Conservation (phyloP, 2,888 invertebrate genomes). For the Brenthis hecate region DNA sequence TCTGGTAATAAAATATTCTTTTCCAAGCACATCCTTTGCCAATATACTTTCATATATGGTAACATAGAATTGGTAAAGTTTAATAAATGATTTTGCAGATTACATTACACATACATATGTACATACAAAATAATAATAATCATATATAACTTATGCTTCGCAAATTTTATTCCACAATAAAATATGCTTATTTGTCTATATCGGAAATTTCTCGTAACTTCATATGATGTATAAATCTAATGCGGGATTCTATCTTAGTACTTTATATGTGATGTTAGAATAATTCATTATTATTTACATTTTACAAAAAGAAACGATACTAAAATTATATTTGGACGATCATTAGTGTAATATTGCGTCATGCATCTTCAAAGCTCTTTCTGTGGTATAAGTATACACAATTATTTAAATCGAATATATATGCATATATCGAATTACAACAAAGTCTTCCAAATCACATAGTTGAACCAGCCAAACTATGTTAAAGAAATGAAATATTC, state of each 20-base stretch:
- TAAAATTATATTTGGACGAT: no score
- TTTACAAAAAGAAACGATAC: no score
- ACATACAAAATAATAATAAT: neutral
- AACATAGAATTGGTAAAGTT: conserved; percentile 30
- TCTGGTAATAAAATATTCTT: conserved; percentile 22
- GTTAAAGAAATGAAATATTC: neutral
- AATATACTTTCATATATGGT: conserved; percentile 32
- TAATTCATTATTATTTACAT: no score
- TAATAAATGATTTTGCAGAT: neutral
- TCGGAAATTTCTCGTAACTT: no score
- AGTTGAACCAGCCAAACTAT: conserved; percentile 3
- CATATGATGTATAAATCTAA: no score
- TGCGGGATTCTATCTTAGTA: no score
- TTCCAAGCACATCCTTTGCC: conserved; percentile 35
- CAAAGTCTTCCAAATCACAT: neutral
- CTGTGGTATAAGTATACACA: neutral
- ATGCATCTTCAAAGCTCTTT: neutral
- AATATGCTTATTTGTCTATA: no score
- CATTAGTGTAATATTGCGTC: neutral
- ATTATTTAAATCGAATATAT: neutral
- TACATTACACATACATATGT: neutral
- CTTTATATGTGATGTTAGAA: no score
- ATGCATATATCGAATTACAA: neutral
- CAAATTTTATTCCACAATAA: no score
- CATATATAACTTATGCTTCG: no score